Evolutionary conservation across 2,888 invertebrate species (phyloP).

Genomic region (Teinopalpus imperialis): DNA sequence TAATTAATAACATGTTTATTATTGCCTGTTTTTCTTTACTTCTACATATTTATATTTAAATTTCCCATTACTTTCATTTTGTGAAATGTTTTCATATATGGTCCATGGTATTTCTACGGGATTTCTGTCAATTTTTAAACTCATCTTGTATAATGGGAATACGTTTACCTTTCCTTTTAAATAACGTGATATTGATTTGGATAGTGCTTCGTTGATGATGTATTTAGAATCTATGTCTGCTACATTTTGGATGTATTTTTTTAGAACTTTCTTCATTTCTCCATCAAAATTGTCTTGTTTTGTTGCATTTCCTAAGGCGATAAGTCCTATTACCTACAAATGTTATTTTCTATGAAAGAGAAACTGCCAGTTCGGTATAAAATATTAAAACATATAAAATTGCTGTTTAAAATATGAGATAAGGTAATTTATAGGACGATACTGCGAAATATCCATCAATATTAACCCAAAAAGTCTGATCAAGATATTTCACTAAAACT

Average conservation of each 20-base stretch:
- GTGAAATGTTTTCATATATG: constrained; percentile 33
- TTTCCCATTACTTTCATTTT: constrained; percentile 25
- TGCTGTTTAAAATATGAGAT: too few relatives aligned
- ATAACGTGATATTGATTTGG: constrained; percentile 51
- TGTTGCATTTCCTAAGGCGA: constrained; percentile 36
- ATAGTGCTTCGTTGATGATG: constrained; percentile 53
- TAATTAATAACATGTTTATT: constrained; percentile 21
- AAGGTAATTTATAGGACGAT: too few relatives aligned
- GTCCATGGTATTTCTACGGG: constrained; percentile 70
- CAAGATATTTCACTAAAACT: too few relatives aligned
- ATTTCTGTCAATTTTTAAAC: constrained; percentile 57
- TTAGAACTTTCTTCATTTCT: constrained; percentile 43
- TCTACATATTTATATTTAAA: constrained; percentile 38
- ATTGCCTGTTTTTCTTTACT: constrained; percentile 25
- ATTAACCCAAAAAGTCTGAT: too few relatives aligned
- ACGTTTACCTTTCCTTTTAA: constrained; percentile 56
- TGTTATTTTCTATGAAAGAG: too few relatives aligned
- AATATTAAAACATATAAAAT: too few relatives aligned
- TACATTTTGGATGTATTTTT: constrained; percentile 50
- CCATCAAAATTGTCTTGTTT: constrained; percentile 36
- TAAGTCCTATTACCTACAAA: constrained; percentile 34
- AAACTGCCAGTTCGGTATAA: too few relatives aligned
- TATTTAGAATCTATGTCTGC: constrained; percentile 56
- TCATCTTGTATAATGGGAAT: constrained; percentile 62
- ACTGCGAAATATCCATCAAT: too few relatives aligned